phyloP scores from a whole-genome alignment of 2,113 vertebrate genomes.

The Morone chrysops region DNA sequence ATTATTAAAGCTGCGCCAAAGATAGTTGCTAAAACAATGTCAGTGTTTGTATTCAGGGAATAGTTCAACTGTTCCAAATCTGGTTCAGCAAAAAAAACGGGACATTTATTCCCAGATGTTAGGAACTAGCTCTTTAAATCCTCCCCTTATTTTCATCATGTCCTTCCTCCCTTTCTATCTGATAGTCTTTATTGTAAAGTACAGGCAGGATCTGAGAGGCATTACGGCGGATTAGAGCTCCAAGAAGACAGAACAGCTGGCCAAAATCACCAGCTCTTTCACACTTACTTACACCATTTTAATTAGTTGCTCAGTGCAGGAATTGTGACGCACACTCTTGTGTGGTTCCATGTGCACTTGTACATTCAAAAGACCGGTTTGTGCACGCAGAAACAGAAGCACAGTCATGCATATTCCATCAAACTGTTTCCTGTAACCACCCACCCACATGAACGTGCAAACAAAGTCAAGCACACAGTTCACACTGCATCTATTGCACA shows the following conservation, averaged over 20 bases:
- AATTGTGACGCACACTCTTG: conserved; percentile 20
- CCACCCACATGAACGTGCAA: conserved; percentile 38
- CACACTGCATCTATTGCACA: conserved; percentile 41
- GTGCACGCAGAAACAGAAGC: conserved; percentile 8
- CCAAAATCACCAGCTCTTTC: conserved; percentile 57
- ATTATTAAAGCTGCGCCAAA: conserved; percentile 31
- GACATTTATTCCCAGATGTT: conserved; percentile 66
- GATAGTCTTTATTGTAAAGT: conserved; percentile 38
- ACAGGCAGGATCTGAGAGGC: conserved; percentile 56
- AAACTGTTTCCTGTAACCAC: conserved; percentile 40
- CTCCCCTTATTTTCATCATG: conserved; percentile 29
- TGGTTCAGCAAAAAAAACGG: conserved; percentile 27
- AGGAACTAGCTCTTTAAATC: conserved; percentile 44
- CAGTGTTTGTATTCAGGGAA: conserved; percentile 46
- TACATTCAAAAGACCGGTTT: neutral
- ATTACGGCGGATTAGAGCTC: conserved; percentile 51
- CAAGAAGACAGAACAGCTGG: conserved; percentile 74
- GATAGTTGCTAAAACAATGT: conserved; percentile 29
- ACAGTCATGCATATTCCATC: conserved; percentile 53
- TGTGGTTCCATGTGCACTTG: conserved; percentile 6
- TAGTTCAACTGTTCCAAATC: conserved; percentile 43
- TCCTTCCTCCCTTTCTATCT: conserved; percentile 16
- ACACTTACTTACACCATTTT: conserved; percentile 65
- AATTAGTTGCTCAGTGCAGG: conserved; percentile 60
- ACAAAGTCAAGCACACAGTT: conserved; percentile 47